Conservation (phyloP, 1,140 invertebrate species). For the Dysdera silvatica region DNA sequence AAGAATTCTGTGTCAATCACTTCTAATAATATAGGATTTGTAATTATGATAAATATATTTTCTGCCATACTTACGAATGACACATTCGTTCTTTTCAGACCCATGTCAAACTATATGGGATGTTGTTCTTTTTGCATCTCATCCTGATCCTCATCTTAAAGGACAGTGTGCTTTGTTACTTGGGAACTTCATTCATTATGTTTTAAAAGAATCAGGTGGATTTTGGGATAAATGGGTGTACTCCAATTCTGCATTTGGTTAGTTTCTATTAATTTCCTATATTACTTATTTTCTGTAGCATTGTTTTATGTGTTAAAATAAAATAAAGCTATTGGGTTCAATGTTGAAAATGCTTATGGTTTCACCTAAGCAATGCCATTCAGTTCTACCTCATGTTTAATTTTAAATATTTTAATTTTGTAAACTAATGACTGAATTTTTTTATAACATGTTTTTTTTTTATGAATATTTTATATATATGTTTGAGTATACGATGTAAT, state of each 20-base stretch:
- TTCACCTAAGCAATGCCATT: too few species aligned
- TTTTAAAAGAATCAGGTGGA: slow-evolving; percentile 53
- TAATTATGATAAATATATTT: not conserved
- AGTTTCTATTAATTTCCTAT: not conserved
- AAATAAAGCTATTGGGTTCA: too few species aligned
- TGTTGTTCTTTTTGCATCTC: slow-evolving; percentile 58
- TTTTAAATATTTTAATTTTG: too few species aligned
- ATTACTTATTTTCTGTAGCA: too few species aligned
- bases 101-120: slow-evolving; percentile 56
- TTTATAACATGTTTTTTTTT: too few species aligned
- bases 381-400: too few species aligned
- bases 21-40: not conserved
- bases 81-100: slow-evolving; percentile 25
- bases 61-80: not conserved
- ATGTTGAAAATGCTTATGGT: too few species aligned
- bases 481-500: too few species aligned
- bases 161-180: slow-evolving; percentile 60
- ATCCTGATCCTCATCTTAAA: slow-evolving; percentile 72
- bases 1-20: too few species aligned
- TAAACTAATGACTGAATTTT: too few species aligned
- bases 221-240: slow-evolving; percentile 26
- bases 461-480: too few species aligned
- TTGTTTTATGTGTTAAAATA: too few species aligned
- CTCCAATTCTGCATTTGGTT: not conserved
- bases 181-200: slow-evolving; percentile 57